phyloP scores from a whole-genome alignment of 2,888 invertebrate genomes.

The Perdita meconis region DNA sequence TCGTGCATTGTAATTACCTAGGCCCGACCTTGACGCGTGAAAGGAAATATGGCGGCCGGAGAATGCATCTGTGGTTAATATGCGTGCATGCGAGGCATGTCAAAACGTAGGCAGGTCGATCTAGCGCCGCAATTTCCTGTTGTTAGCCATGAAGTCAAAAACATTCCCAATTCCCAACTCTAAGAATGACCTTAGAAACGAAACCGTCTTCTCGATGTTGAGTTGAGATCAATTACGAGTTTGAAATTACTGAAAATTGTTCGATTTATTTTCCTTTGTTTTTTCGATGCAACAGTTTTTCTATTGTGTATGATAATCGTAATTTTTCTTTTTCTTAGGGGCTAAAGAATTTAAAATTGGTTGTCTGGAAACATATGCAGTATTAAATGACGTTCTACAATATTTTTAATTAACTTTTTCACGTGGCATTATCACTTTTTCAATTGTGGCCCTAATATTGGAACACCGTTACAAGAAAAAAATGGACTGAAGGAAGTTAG shows the following conservation, averaged over 20 bases:
- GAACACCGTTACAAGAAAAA: not conserved
- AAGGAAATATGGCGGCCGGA: conserved; percentile 66
- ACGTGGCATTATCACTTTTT: too few relatives aligned
- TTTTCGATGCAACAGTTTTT: not conserved
- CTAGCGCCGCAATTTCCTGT: conserved; percentile 52
- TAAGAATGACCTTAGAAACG: conserved; percentile 20
- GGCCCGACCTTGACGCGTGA: conserved; percentile 66
- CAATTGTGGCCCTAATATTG: too few relatives aligned
- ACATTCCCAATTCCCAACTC: conserved; percentile 28
- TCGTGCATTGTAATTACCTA: conserved; percentile 41
- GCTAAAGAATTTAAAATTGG: too few relatives aligned
- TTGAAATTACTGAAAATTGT: not conserved
- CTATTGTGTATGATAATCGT: too few relatives aligned
- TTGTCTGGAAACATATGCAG: too few relatives aligned
- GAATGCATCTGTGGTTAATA: conserved; percentile 59
- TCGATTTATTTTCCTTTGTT: not conserved
- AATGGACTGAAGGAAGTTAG: not conserved
- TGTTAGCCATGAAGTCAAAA: conserved; percentile 17
- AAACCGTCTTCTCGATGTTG: not conserved
- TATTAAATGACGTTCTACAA: too few relatives aligned
- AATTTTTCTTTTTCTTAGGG: too few relatives aligned
- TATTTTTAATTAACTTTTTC: too few relatives aligned
- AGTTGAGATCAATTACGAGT: not conserved
- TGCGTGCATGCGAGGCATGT: conserved; percentile 41
- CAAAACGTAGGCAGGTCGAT: conserved; percentile 54